Base-by-base conservation (phyloP, 2,797 vertebrate species). In the Myotis pilosus region DNA sequence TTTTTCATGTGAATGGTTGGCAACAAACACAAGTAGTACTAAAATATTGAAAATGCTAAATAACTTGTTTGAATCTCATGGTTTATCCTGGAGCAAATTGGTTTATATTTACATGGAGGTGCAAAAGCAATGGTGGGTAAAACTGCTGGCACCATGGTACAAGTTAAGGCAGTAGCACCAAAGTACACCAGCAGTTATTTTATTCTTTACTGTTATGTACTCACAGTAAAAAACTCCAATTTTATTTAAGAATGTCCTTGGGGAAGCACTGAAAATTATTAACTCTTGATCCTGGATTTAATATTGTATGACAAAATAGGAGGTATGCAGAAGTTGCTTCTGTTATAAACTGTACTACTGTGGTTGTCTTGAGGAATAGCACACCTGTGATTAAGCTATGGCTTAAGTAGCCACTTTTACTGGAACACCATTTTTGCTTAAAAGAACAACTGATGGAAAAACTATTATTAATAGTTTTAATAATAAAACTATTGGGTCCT, bases 361-460 rank as follows among this genome's bases (percentile, higher is more conserved):
- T 53, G 38, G 60, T 91, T 84, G 49, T 44, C 49, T 57, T 76
- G 41, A 91, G 66, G 62, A 84, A 90, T 86, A 93, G 36, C 30
- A 76, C 3, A 28, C 60, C 82, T 87, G 6, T 74, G 55, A 92
- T 71, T 47, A 93, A 71, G 47, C 13, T 71, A 23, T 87, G 38
- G 25, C 51, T 74, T 84, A 80, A 76, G 38, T 38, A 91, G 94
- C 49, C 44, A 92, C 25, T 92, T 94, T 94, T 75, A n/a, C 75
- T 66, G 57, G 44, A 89, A 86, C 38, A 78, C 6, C 68, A 51
- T 17, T 79, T 94, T 80, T 95, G 41, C n/a, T 41, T 81, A n/a
- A 87, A 94, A 95, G 85, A 91, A 89, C 12, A 81, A 95, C 53
- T 92, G 47, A 90, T 51, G 20, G 44, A 91, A 62, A 89, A 91